Percentiles rank a stretch among this genome's conserved stretches.
Evolutionary conservation across 2,113 vertebrate genomes (phyloP).

Genomic region (Thalassarche chlororhynchos): DNA sequence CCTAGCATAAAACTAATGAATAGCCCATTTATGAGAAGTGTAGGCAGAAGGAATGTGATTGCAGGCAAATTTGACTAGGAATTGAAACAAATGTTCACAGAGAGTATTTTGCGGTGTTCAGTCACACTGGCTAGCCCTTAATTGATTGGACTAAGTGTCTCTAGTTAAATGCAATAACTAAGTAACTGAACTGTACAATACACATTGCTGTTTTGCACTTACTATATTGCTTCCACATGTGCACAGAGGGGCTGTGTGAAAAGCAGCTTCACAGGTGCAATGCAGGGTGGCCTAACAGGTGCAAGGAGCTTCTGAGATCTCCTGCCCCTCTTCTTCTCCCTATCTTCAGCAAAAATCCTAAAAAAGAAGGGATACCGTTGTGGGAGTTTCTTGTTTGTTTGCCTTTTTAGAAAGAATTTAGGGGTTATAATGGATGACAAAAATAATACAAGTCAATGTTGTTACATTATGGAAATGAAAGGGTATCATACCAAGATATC

Average conservation of each 20-base stretch:
- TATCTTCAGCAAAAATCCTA: background rate
- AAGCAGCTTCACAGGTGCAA: background rate
- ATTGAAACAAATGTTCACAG: background rate
- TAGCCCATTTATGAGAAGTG: background rate
- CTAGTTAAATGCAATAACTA: background rate
- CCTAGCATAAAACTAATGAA: background rate
- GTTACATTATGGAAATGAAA: background rate
- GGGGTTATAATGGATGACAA: background rate
- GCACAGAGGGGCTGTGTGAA: background rate
- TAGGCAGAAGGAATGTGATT: slow-evolving; percentile 2
- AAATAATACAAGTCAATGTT: background rate
- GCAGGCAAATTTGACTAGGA: background rate
- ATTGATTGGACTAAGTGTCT: background rate
- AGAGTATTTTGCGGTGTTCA: background rate
- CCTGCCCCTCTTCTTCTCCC: background rate
- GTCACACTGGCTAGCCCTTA: background rate
- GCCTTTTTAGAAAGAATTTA: background rate
- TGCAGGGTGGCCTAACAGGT: background rate
- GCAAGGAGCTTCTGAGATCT: background rate
- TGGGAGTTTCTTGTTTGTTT: background rate
- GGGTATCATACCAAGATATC: background rate
- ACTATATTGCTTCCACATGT: background rate
- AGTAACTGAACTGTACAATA: background rate
- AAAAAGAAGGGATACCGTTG: background rate
- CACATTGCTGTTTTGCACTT: background rate